Conservation (phyloP, 1,140 invertebrate species). For the Heliothis virescens region DNA sequence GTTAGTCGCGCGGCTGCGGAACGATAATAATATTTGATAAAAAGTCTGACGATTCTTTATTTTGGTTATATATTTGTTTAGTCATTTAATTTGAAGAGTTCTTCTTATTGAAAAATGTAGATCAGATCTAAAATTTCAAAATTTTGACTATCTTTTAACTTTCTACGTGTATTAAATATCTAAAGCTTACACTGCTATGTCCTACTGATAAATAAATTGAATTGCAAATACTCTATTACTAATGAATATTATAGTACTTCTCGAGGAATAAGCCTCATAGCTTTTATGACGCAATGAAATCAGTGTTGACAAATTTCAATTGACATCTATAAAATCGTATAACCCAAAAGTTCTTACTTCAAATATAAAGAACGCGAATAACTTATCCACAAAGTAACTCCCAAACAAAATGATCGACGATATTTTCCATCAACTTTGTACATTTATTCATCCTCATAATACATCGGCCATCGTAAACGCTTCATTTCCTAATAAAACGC, state of each 20-base stretch:
- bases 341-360: background rate
- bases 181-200: too few species aligned
- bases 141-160: background rate
- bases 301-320: background rate
- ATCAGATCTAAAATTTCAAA: background rate
- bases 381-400: conserved; percentile 17
- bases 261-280: too few species aligned
- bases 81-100: conserved; percentile 15
- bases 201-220: too few species aligned
- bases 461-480: conserved; percentile 68
- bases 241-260: too few species aligned
- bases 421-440: conserved; percentile 40
- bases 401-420: conserved; percentile 41
- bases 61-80: conserved; percentile 51
- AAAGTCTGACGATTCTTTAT: conserved; percentile 54
- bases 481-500: conserved; percentile 79
- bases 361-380: conserved; percentile 11
- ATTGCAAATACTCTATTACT: too few species aligned
- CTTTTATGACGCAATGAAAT: background rate
- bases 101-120: background rate
- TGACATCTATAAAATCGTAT: conserved; percentile 26
- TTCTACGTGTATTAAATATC: background rate
- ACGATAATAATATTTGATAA: conserved; percentile 51
- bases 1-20: conserved; percentile 38
- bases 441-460: conserved; percentile 45